Evolutionary conservation across 2,888 invertebrate genomes (phyloP).

Genomic region (Zygothrica quintamaculata): DNA sequence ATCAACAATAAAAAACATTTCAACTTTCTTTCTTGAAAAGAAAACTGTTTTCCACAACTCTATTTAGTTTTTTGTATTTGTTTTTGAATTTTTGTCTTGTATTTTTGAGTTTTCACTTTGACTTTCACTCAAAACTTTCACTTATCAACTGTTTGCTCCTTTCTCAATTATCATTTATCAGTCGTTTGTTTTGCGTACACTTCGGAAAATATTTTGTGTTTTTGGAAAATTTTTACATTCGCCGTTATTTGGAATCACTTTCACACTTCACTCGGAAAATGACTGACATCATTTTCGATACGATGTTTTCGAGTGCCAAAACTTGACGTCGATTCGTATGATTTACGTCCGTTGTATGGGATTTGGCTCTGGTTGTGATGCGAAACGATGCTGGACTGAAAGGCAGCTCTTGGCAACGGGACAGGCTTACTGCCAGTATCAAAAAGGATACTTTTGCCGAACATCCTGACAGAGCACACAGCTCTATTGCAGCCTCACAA

Average conservation of each 20-base stretch:
- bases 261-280: not conserved
- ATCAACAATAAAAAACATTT: slow-evolving; percentile 17
- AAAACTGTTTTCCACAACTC: no score
- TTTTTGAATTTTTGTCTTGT: no score
- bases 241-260: slow-evolving; percentile 23
- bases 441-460: slow-evolving; percentile 46
- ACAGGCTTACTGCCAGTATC: slow-evolving; percentile 52
- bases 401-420: slow-evolving; percentile 35
- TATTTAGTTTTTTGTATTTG: no score
- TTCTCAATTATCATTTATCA: no score
- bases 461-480: slow-evolving; percentile 29
- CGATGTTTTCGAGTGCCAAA: slow-evolving; percentile 15
- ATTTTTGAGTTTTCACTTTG: no score
- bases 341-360: slow-evolving; percentile 40
- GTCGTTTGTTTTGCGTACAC: no score
- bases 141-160: no score
- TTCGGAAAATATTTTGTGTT: no score
- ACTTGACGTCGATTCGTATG: slow-evolving; percentile 21
- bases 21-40: slow-evolving; percentile 16
- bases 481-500: slow-evolving; percentile 34
- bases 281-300: slow-evolving; percentile 8
- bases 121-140: no score
- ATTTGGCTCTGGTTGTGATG: slow-evolving; percentile 59
- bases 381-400: slow-evolving; percentile 64
- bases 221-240: slow-evolving; percentile 9